Evolutionary conservation across 2,113 vertebrate species (phyloP).

Genomic region (Notothenia rossii): DNA sequence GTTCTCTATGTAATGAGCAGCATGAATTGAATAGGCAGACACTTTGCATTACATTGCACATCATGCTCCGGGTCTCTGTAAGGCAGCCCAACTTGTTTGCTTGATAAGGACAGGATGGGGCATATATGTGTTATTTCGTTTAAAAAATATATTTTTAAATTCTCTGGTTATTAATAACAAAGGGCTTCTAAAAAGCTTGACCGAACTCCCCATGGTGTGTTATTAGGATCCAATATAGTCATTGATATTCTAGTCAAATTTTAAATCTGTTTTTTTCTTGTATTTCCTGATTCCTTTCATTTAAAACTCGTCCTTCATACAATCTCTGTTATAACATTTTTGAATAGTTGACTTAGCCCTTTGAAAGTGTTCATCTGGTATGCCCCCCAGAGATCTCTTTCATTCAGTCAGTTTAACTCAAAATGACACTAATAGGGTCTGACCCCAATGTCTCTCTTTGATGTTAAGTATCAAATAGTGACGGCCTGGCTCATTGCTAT

Average conservation of each 20-base stretch:
- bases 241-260: slow-evolving; percentile 28
- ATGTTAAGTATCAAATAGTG: slow-evolving; percentile 22
- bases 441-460: slow-evolving; percentile 22
- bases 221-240: slow-evolving; percentile 51
- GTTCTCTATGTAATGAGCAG: slow-evolving; percentile 63
- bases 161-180: slow-evolving; percentile 56
- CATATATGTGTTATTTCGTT: slow-evolving; percentile 54
- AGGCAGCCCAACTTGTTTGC: slow-evolving; percentile 45
- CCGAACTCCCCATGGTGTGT: slow-evolving; percentile 47
- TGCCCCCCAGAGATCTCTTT: slow-evolving; percentile 1
- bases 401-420: slow-evolving; percentile 31
- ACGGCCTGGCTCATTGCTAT: slow-evolving; percentile 30
- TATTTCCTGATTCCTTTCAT: neutral
- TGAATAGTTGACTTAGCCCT: neutral
- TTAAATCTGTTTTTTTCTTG: slow-evolving; percentile 6
- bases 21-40: slow-evolving; percentile 60
- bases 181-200: slow-evolving; percentile 58
- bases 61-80: slow-evolving; percentile 57
- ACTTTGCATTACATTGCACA: slow-evolving; percentile 70
- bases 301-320: no score
- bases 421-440: slow-evolving; percentile 41
- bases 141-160: slow-evolving; percentile 51
- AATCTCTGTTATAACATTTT: neutral
- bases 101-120: slow-evolving; percentile 61
- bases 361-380: slow-evolving; percentile 6